These are phyloP conservation scores for Coenonympha glycerion DNA, from an alignment of 2,888 invertebrate species.

Conservation along the genomic window DNA sequence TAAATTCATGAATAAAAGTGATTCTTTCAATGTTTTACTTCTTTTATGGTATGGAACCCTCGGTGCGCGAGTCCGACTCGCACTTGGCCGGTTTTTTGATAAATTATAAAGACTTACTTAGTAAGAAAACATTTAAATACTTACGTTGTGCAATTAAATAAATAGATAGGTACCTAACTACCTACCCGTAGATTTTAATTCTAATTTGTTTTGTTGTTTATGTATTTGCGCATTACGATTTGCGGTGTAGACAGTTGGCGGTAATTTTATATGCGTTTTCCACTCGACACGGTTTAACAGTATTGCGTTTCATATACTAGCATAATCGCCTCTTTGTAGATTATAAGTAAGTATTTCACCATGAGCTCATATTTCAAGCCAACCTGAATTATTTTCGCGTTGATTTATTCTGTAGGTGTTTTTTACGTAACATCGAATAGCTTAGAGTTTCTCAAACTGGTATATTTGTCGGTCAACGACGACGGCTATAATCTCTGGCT, in stretches of 20 bases:
- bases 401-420: background rate
- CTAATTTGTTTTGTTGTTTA: constrained; percentile 12
- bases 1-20: no score
- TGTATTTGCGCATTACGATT: no score
- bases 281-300: constrained; percentile 19
- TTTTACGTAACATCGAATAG: background rate
- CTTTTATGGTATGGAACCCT: no score
- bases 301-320: constrained; percentile 20
- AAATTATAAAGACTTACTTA: no score
- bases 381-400: background rate
- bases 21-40: no score
- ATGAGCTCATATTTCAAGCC: constrained; percentile 2
- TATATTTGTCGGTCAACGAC: background rate
- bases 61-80: no score
- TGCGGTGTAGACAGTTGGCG: constrained; percentile 18
- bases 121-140: no score
- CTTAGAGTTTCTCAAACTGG: background rate
- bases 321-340: constrained; percentile 18
- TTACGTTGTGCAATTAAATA: no score
- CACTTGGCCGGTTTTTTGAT: no score
- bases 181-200: background rate
- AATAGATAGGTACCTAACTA: no score
- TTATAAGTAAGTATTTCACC: constrained; percentile 9
- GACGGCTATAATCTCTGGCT: background rate
- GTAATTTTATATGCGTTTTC: constrained; percentile 20